These are phyloP conservation scores for Melinaea marsaeus DNA, from an alignment of 2,888 invertebrate species.

Conservation along the genomic window DNA sequence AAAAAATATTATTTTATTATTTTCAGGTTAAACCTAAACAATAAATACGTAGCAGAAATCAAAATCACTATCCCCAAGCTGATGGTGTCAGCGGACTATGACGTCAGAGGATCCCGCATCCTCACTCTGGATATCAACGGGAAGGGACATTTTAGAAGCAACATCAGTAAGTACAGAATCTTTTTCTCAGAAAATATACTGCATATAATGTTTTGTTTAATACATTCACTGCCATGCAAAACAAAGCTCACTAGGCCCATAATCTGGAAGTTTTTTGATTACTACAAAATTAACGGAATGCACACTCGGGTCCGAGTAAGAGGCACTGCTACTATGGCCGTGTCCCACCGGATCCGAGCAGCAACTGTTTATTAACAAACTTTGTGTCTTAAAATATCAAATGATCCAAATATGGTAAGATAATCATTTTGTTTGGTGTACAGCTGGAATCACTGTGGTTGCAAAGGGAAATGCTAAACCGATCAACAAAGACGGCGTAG, in stretches of 20 bases:
- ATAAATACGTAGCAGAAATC: conserved; percentile 79
- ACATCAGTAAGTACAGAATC: conserved; percentile 80
- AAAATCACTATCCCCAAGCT: conserved; percentile 81
- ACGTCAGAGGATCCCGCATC: conserved; percentile 82
- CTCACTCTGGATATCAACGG: conserved; percentile 86
- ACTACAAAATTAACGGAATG: too few relatives aligned
- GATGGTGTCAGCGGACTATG: conserved; percentile 80
- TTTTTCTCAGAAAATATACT: too few relatives aligned
- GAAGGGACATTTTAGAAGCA: conserved; percentile 80
- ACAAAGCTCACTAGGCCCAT: too few relatives aligned
- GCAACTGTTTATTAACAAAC: too few relatives aligned
- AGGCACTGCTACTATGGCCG: too few relatives aligned
- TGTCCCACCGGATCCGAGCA: too few relatives aligned
- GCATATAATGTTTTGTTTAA: too few relatives aligned
- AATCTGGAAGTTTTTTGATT: too few relatives aligned
- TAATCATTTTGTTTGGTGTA: conserved; percentile 25
- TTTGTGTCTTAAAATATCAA: too few relatives aligned
- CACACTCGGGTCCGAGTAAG: too few relatives aligned
- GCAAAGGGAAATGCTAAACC: conserved; percentile 79
- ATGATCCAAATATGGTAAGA: too few relatives aligned
- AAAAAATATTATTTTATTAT: neutral
- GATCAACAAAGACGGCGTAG: conserved; percentile 76
- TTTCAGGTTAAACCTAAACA: conserved; percentile 78
- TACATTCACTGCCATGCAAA: too few relatives aligned
- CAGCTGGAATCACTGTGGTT: conserved; percentile 79